Evolutionary conservation across 1,140 invertebrate species (phyloP), one percentile per base, ranked within the genome.

Genomic region (Papilio polyxenes): DNA sequence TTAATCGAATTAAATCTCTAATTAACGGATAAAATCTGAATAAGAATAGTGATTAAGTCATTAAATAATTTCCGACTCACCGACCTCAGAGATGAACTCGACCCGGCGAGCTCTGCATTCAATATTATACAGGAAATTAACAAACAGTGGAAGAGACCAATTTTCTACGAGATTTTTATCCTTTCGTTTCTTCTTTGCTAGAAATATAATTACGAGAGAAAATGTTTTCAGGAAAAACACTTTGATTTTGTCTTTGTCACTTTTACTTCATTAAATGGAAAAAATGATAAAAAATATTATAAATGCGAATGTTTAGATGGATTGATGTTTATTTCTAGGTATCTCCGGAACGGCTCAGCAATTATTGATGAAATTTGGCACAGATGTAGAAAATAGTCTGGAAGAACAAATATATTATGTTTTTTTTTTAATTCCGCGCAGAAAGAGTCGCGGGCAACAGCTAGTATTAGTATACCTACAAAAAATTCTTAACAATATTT

Each of bases 51-150:
- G 65, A 72, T 72, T 72, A 72, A 72, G 65, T 72, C 31, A 40
- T 72, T 37, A 69, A 69, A 23, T 69, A 69, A 69, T 72, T 72
- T 72, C 65, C 65, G 65, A 31, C 65, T 72, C 31, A 40, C 15
- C 65, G 65, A 40, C 37, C 31, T 17, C 11, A 13, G 65, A 72
- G 65, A 40, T 17, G 65, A 72, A 72, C 65, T 65, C 23, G 10
- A 40, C 40, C 40, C 7, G 40, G 31, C 65, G 65, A 20, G n/a
- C n/a, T 62, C 59, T 20, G 59, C 65, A 72, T 72, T 72, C 65
- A 69, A 69, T 15, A 31, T 69, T 69, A 69, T 69, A 31, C 65
- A 31, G 65, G 65, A 69, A 37, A 69, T 69, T 69, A 13, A 56
- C 31, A 69, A 37, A 62, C 15, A 62, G 59, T 31, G 31, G 4